These are phyloP conservation scores for Tinamus guttatus DNA, from an alignment of 2,113 vertebrate genomes.

Conservation along the genomic window DNA sequence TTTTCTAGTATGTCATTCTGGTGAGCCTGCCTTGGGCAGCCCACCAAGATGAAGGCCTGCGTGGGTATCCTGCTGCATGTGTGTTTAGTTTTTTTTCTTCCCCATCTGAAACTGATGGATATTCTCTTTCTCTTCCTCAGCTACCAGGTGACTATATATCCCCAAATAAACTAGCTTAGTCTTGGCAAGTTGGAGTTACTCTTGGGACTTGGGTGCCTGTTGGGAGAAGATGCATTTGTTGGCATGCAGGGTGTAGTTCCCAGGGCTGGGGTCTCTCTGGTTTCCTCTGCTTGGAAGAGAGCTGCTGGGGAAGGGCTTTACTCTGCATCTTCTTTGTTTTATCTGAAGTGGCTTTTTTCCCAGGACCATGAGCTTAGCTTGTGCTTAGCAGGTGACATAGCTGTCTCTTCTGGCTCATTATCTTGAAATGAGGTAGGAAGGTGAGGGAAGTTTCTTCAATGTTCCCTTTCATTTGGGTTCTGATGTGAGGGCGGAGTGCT, in stretches of 20 bases:
- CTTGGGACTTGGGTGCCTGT: background rate
- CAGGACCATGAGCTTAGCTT: background rate
- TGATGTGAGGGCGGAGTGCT: background rate
- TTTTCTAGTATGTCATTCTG: slow-evolving; percentile 50
- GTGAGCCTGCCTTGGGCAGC: slow-evolving; percentile 18
- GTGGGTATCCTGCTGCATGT: background rate
- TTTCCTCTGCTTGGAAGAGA: background rate
- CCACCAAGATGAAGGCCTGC: background rate
- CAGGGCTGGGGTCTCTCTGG: background rate
- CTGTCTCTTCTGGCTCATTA: background rate
- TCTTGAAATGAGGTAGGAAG: background rate
- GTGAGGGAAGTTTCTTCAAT: background rate
- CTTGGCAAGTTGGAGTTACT: background rate
- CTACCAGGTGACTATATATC: background rate
- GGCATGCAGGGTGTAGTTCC: background rate
- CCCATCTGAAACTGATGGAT: background rate
- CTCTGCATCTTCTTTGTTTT: background rate
- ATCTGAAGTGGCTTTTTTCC: background rate
- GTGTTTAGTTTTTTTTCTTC: background rate
- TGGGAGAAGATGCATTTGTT: background rate
- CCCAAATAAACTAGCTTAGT: background rate
- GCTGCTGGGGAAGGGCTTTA: background rate
- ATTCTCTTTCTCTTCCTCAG: background rate
- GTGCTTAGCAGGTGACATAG: background rate
- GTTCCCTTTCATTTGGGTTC: background rate